These are phyloP conservation scores for Neoitamus cyanurus DNA, from an alignment of 2,888 invertebrate species.

Conservation along the genomic window DNA sequence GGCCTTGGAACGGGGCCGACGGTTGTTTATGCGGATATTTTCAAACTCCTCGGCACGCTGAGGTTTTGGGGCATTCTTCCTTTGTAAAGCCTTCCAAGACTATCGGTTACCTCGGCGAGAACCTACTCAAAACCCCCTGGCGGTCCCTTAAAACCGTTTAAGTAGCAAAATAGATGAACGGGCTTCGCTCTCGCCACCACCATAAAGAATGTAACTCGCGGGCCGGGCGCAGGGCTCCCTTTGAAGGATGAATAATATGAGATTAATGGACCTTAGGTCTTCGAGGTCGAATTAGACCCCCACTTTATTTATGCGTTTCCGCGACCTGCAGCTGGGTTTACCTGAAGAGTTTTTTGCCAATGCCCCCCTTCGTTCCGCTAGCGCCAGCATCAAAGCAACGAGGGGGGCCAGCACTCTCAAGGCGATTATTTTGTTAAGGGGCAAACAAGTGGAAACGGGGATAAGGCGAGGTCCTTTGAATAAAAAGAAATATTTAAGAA, in stretches of 20 bases:
- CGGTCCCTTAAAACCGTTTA: slow-evolving; percentile 9
- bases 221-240: neutral
- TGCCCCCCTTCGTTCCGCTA: neutral
- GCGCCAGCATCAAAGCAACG: neutral
- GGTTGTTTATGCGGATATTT: neutral
- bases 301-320: neutral
- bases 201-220: neutral
- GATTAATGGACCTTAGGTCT: slow-evolving; percentile 22
- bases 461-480: neutral
- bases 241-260: slow-evolving; percentile 28
- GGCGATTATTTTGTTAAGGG: neutral
- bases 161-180: slow-evolving; percentile 26
- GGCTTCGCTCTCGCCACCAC: neutral
- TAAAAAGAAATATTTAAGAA: neutral
- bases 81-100: neutral
- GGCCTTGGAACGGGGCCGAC: neutral
- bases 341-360: neutral
- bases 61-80: neutral
- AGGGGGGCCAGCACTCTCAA: neutral
- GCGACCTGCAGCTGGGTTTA: neutral
- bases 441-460: neutral
- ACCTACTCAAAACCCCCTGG: slow-evolving; percentile 23
- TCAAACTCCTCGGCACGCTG: neutral
- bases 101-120: slow-evolving; percentile 29
- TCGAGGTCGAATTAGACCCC: neutral